Base-by-base conservation (phyloP, 2,113 vertebrate genomes). In the Thryonomys swinderianus region DNA sequence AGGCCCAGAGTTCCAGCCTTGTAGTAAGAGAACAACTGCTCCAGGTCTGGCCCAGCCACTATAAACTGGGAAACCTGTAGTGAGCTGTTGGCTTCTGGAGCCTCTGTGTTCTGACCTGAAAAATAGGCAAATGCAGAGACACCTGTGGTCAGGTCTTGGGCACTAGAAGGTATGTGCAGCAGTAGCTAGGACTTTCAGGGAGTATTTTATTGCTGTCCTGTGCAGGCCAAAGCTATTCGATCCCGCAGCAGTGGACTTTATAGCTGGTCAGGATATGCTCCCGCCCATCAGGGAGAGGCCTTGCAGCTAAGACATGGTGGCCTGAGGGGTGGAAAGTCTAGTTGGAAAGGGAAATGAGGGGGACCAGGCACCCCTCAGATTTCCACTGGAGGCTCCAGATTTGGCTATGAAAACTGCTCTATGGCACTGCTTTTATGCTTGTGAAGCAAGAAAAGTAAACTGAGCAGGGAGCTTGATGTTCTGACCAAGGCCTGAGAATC, bases 311-410 rank as follows among this genome's bases (percentile, higher is more conserved):
- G 66, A 40, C 23, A 10, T 5, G 32, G 32, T 40, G 42, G 45
- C 11, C n/a, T 0, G 0, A 78, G 23, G 45, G 2, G 7, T 3
- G 10, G 34, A 12, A 78, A 76, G 17, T 51, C 0, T 0, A 42
- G 18, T 53, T 76, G 66, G 12, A 66, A 59, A 88, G 73, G 66
- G 69, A 45, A 32, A 40, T 3, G 10, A 34, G 1, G 67, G 74
- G 45, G 51, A 48, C 55, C 32, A 25, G 30, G 48, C 12, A 8
- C 40, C 34, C 27, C 42, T 67, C 7, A 6, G 9, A 51, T 27
- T 23, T 64, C 82, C 88, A 59, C 16, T 73, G n/a, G 67, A 80
- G 32, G 37, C 48, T 20, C 71, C 48, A 59, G 59, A 62, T 45
- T 23, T 80, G 76, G 40, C 61, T 84, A n/a, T 21, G 57, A 42